Percentiles rank a stretch among this genome's conserved stretches.
phyloP scores from a whole-genome alignment of 2,888 invertebrate genomes.

The Aphodius granarius region DNA sequence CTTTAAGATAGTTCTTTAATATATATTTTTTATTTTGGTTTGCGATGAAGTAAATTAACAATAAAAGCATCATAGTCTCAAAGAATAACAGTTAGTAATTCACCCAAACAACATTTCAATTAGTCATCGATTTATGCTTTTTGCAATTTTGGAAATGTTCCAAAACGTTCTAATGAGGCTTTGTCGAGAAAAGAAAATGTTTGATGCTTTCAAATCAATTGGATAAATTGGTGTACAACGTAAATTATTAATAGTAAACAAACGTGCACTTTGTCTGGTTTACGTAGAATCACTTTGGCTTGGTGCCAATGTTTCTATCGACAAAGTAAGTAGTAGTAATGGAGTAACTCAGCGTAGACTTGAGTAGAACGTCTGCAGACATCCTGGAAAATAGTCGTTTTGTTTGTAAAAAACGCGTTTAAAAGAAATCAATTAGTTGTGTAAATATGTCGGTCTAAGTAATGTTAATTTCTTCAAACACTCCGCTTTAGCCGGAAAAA shows the following conservation, averaged over 20 bases:
- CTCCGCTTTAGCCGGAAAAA: background rate
- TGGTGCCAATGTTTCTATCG: conserved; percentile 4
- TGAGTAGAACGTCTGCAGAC: background rate
- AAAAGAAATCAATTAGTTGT: background rate
- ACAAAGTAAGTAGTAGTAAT: conserved; percentile 12
- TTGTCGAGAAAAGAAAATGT: background rate
- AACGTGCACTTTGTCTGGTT: conserved; percentile 10
- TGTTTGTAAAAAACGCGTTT: background rate
- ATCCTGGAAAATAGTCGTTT: background rate
- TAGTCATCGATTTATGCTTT: background rate
- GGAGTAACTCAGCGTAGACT: background rate
- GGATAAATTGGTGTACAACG: background rate
- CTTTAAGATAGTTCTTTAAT: background rate
- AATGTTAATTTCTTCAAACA: background rate
- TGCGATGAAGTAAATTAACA: too few relatives aligned
- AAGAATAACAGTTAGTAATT: background rate
- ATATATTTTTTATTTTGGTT: too few relatives aligned
- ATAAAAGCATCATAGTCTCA: too few relatives aligned
- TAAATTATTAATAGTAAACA: conserved; percentile 18
- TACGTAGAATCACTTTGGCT: conserved; percentile 14
- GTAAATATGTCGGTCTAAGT: background rate
- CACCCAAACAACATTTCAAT: background rate
- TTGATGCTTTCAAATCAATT: background rate
- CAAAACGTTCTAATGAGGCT: background rate
- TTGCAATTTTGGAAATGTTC: background rate